Percentiles rank a stretch among this genome's conserved stretches.
These are phyloP conservation scores for Geodia barretti DNA, from an alignment of 37 sponge, comb jelly and placozoan genomes.

Conservation along the genomic window DNA sequence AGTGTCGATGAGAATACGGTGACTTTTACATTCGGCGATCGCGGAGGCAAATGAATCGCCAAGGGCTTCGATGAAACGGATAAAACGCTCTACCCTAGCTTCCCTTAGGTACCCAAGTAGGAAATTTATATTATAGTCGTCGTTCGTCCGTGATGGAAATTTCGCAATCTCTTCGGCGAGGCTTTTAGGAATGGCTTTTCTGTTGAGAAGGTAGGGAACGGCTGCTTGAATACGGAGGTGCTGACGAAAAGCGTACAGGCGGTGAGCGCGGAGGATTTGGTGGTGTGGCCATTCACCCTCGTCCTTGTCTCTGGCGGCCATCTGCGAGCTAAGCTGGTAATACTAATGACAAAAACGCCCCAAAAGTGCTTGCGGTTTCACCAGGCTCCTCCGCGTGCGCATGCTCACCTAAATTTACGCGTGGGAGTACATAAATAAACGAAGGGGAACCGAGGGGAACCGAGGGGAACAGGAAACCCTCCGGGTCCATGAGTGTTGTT, in stretches of 20 bases:
- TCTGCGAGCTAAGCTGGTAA: too few species aligned
- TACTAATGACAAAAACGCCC: too few species aligned
- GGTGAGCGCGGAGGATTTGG: background rate
- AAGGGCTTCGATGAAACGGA: background rate
- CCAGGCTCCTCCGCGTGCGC: too few species aligned
- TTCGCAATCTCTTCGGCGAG: background rate
- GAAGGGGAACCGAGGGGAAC: too few species aligned
- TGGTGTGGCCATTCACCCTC: background rate
- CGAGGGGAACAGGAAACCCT: too few species aligned
- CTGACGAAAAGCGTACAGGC: background rate
- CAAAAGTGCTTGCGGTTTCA: too few species aligned
- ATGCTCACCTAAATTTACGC: too few species aligned
- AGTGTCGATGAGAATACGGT: background rate
- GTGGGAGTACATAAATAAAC: too few species aligned
- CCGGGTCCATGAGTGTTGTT: background rate
- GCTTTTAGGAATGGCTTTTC: background rate
- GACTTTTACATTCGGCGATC: background rate
- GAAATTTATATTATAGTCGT: background rate
- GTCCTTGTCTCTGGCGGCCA: too few species aligned
- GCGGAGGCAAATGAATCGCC: too few species aligned
- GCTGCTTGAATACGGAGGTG: background rate
- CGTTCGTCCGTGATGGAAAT: background rate
- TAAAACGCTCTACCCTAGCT: background rate
- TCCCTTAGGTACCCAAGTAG: background rate
- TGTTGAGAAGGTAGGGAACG: background rate